These are phyloP conservation scores for Syritta pipiens DNA, from an alignment of 2,888 invertebrate genomes.

Conservation along the genomic window DNA sequence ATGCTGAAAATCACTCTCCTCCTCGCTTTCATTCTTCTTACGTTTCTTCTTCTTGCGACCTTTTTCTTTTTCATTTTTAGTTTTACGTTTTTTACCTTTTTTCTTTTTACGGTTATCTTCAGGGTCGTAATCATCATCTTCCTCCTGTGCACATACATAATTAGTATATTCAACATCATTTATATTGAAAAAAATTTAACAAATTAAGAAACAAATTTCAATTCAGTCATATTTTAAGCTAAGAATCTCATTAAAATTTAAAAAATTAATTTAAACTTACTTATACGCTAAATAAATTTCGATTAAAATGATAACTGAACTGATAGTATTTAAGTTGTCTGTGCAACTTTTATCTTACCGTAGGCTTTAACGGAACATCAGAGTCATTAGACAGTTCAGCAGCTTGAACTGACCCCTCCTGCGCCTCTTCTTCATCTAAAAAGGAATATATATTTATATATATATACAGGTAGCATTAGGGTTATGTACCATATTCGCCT, in stretches of 20 bases:
- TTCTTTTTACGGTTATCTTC: conserved; percentile 92
- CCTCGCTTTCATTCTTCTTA: conserved; percentile 94
- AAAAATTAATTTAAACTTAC: too few species aligned
- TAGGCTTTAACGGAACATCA: conserved; percentile 78
- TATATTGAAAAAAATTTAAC: conserved; percentile 11
- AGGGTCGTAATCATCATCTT: conserved; percentile 93
- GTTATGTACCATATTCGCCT: not conserved
- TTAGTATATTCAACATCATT: conserved; percentile 14
- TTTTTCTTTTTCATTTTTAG: conserved; percentile 94
- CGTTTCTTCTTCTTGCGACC: conserved; percentile 97
- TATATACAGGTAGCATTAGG: not conserved
- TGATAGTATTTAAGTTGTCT: not conserved
- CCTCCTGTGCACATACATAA: conserved; percentile 72
- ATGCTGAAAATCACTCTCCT: conserved; percentile 89
- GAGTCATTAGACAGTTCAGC: conserved; percentile 78
- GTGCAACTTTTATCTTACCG: conserved; percentile 73
- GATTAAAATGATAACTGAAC: too few species aligned
- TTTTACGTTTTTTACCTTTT: conserved; percentile 96
- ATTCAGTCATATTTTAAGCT: not conserved
- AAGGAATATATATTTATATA: conserved; percentile 10
- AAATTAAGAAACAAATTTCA: conserved; percentile 31
- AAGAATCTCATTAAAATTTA: too few species aligned
- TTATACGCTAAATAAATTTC: too few species aligned
- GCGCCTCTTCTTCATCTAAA: conserved; percentile 77
- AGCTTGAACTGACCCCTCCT: conserved; percentile 76